These are phyloP conservation scores for Callyntrura guangdongensis DNA, from an alignment of 2,888 invertebrate species.

Conservation along the genomic window DNA sequence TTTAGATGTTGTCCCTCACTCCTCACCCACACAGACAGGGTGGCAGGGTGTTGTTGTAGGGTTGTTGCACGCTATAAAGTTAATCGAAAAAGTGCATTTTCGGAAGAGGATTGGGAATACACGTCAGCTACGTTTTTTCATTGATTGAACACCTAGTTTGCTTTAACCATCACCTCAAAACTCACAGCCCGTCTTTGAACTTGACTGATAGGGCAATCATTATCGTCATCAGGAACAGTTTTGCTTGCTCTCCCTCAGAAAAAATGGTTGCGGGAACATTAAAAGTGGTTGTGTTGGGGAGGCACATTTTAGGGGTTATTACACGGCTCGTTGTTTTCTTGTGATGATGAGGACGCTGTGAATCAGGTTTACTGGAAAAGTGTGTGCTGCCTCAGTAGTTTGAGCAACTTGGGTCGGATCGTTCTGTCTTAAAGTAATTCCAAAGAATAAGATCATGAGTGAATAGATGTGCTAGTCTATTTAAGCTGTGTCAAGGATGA, in stretches of 20 bases:
- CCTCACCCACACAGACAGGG: neutral
- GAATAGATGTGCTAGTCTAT: too few species aligned
- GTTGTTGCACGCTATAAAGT: constrained; percentile 57
- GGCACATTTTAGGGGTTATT: constrained; percentile 46
- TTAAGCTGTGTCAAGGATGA: too few species aligned
- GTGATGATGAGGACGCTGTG: neutral
- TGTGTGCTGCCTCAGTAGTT: neutral
- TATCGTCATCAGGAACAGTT: constrained; percentile 58
- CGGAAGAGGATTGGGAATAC: constrained; percentile 4
- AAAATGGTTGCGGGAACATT: neutral
- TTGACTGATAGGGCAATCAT: constrained; percentile 73
- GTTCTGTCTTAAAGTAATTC: too few species aligned
- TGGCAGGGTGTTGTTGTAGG: neutral
- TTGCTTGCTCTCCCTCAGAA: constrained; percentile 24
- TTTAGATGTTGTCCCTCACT: constrained; percentile 41
- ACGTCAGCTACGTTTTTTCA: constrained; percentile 3
- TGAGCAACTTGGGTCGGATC: constrained; percentile 17
- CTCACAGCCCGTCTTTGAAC: constrained; percentile 47
- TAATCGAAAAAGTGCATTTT: constrained; percentile 76
- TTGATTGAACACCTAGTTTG: constrained; percentile 65
- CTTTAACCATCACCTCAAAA: neutral
- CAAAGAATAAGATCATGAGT: too few species aligned
- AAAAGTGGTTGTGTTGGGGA: constrained; percentile 8
- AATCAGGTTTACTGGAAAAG: constrained; percentile 27
- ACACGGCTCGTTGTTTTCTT: constrained; percentile 51